Evolutionary conservation across 2,888 invertebrate genomes (phyloP), one percentile per base, ranked within the genome.

Genomic region (Thymelicus lineola): DNA sequence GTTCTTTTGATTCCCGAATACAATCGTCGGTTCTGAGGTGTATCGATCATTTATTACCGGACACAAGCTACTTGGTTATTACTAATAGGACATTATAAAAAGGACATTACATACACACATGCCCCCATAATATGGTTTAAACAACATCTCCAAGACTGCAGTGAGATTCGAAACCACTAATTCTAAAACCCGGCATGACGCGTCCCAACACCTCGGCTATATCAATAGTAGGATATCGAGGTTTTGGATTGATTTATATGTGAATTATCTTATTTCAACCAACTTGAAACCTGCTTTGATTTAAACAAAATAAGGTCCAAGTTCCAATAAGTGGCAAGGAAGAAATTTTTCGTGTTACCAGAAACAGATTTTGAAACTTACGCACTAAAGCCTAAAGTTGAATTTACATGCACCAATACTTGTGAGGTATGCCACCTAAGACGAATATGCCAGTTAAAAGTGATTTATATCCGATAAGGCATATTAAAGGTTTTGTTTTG

Each of bases 401-500:
- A 12, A 20, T 63, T 73, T 64, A 73, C 15, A 36, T 12, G 53
- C 70, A 71, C 6, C 12, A 1, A 20, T 9, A 5, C 35, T 55
- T 42, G 9, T 7, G 58, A 65, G 68, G 60, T 61, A 72, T 78
- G 76, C 91, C 91, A 91, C 91, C 91, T 83, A 90, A 90, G 91
- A 87, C 86, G 91, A 90, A 86, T 86, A 89, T 84, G 91, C 91
- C 91, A 89, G 86, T 93, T 91, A 85, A 80, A 80, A 84, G 89
- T 93, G 93, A 93, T 93, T 93, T 93, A 93, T 91, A 84, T 77
- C 82, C 88, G 90, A 92, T 91, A 91, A 86, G 89, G 84, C 85
- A 82, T 92, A 93, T 93, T 93, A 92, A 91, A 90, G 83, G 89
- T 91, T 90, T 91, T 91, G 91, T 91, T 93, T 86, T 86, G 82